Percentiles rank a stretch among this genome's conserved stretches.
Conservation (phyloP, 2,113 vertebrate species). For the Daboia siamensis region DNA sequence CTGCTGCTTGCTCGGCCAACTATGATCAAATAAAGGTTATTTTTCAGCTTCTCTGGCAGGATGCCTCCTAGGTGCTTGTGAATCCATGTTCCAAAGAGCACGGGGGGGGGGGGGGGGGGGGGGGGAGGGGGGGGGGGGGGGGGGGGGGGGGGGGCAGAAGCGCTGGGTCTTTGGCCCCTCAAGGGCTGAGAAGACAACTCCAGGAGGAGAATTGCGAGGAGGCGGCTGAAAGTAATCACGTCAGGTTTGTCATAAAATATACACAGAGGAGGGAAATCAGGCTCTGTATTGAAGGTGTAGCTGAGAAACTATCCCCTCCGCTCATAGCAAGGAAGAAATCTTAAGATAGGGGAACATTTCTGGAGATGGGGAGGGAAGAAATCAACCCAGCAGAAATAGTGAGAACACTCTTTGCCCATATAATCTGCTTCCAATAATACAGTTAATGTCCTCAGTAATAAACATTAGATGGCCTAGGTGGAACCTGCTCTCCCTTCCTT, state of each 20-base stretch:
- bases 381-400: background rate
- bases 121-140: background rate
- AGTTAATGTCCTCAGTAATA: background rate
- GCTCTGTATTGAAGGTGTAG: background rate
- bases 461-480: background rate
- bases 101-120: background rate
- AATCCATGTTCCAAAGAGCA: background rate
- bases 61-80: background rate
- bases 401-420: background rate
- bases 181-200: background rate
- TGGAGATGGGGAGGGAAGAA: background rate
- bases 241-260: background rate
- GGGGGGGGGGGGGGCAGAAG: background rate
- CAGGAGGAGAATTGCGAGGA: background rate
- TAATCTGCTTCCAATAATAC: background rate
- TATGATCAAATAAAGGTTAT: background rate
- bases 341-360: background rate
- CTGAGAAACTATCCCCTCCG: background rate
- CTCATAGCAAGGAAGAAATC: background rate
- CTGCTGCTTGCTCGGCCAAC: background rate
- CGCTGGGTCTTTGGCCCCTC: background rate
- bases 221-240: background rate
- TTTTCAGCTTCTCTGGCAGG: background rate
- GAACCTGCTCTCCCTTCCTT: background rate
- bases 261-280: background rate